Evolutionary conservation across 2,888 invertebrate species (phyloP).

Genomic region (Drosophila paramelanica): DNA sequence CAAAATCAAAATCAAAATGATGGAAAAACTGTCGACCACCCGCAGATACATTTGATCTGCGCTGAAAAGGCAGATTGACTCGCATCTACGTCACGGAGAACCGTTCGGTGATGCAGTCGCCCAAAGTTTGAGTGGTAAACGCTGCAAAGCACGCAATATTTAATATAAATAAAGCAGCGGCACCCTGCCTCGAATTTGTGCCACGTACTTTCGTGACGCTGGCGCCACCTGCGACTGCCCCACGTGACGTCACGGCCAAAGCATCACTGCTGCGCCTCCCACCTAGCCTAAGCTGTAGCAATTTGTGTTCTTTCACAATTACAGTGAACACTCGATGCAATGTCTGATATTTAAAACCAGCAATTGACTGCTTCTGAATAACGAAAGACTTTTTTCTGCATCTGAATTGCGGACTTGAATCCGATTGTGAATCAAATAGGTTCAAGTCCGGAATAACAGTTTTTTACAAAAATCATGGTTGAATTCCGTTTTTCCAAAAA

Average conservation of each 20-base stretch:
- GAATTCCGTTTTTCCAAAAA: too few relatives aligned
- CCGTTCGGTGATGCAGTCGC: conserved; percentile 53
- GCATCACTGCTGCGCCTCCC: conserved; percentile 39
- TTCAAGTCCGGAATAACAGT: too few relatives aligned
- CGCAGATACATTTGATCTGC: conserved; percentile 23
- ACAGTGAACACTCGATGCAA: neutral
- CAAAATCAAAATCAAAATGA: neutral
- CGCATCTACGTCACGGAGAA: conserved; percentile 34
- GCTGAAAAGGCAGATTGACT: neutral
- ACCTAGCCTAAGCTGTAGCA: conserved; percentile 6
- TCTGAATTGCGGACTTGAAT: too few relatives aligned
- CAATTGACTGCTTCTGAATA: too few relatives aligned
- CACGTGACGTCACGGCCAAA: conserved; percentile 54
- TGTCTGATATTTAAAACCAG: too few relatives aligned
- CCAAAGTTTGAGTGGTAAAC: conserved; percentile 1
- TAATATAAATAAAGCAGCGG: conserved; percentile 6
- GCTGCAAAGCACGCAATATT: conserved; percentile 15
- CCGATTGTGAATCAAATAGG: too few relatives aligned
- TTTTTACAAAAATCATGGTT: too few relatives aligned
- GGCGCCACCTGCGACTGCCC: conserved; percentile 41
- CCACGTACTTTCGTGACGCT: conserved; percentile 47
- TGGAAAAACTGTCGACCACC: conserved; percentile 53
- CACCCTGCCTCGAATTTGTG: neutral
- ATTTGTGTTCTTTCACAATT: conserved; percentile 5
- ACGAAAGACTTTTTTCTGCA: too few relatives aligned